Evolutionary conservation across 2,888 invertebrate genomes (phyloP).

Genomic region (Tetramorium bicarinatum): DNA sequence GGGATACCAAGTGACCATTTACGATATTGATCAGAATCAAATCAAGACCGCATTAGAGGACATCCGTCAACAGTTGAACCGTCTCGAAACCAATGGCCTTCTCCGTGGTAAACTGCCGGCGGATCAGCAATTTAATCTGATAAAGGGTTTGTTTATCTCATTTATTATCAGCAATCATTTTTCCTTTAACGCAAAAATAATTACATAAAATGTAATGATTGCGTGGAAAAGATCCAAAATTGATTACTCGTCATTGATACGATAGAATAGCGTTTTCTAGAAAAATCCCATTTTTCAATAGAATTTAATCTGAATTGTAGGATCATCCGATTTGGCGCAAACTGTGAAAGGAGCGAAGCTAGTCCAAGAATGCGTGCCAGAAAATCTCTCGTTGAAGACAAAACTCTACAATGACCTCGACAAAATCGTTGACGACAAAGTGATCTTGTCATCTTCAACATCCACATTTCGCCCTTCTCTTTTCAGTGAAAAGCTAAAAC

Average conservation of each 20-base stretch:
- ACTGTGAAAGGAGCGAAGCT: conserved; percentile 92
- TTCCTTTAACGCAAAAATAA: background rate
- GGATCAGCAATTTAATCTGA: conserved; percentile 91
- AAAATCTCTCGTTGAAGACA: conserved; percentile 94
- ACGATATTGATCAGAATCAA: conserved; percentile 93
- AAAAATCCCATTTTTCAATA: background rate
- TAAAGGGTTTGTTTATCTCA: conserved; percentile 89
- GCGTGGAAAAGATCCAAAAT: background rate
- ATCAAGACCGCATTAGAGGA: conserved; percentile 91
- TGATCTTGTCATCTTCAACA: conserved; percentile 96
- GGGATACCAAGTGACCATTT: conserved; percentile 95
- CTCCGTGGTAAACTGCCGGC: conserved; percentile 93
- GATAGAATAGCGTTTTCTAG: background rate
- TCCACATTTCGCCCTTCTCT: conserved; percentile 96
- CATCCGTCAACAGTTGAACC: conserved; percentile 91
- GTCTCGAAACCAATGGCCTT: conserved; percentile 91
- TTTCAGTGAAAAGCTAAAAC: conserved; percentile 93
- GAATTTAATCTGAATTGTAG: conserved; percentile 81
- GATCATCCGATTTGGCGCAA: conserved; percentile 90
- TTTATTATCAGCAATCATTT: background rate
- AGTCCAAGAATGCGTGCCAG: conserved; percentile 98
- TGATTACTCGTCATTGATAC: background rate
- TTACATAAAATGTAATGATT: background rate
- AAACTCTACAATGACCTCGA: conserved; percentile 94
- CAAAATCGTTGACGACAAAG: conserved; percentile 90